A percentile compares a stretch with the other conserved stretches of the same genome.
These are phyloP conservation scores for Eutolmus rufibarbis DNA, from an alignment of 2,888 invertebrate species.

Conservation along the genomic window DNA sequence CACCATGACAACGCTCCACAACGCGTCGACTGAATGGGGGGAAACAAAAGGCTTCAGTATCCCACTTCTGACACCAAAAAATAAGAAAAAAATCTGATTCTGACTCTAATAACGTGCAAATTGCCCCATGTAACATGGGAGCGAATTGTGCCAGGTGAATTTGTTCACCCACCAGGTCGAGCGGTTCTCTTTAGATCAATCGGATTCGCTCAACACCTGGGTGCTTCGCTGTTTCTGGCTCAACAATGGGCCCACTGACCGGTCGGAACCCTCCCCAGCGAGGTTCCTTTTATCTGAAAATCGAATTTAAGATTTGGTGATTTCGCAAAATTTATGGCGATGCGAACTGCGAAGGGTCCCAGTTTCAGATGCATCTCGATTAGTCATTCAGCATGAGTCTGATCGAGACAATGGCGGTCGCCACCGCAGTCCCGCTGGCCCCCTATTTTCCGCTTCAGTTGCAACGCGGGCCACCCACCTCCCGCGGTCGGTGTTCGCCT, in stretches of 20 bases:
- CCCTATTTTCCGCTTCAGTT: not conserved
- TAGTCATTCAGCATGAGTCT: not conserved
- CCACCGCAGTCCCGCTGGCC: not conserved
- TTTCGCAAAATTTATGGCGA: not conserved
- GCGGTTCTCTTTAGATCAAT: not conserved
- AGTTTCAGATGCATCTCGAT: not conserved
- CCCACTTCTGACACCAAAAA: not conserved
- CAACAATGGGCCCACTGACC: not conserved
- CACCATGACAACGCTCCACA: not conserved
- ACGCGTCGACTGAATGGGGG: not conserved
- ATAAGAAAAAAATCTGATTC: not conserved
- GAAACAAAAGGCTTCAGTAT: not conserved
- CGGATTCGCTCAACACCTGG: not conserved
- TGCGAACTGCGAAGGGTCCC: not conserved
- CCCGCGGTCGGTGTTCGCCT: not conserved
- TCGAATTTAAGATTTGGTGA: not conserved
- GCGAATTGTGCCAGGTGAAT: not conserved
- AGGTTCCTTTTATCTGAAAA: not conserved
- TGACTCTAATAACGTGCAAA: slow-evolving; percentile 20
- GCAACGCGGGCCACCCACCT: not conserved
- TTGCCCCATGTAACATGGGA: not conserved
- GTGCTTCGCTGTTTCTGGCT: not conserved
- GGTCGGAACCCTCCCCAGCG: not conserved
- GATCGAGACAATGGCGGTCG: not conserved
- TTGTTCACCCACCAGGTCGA: not conserved